Conservation (phyloP, 2,113 vertebrate genomes). For the Lepus timidus region DNA sequence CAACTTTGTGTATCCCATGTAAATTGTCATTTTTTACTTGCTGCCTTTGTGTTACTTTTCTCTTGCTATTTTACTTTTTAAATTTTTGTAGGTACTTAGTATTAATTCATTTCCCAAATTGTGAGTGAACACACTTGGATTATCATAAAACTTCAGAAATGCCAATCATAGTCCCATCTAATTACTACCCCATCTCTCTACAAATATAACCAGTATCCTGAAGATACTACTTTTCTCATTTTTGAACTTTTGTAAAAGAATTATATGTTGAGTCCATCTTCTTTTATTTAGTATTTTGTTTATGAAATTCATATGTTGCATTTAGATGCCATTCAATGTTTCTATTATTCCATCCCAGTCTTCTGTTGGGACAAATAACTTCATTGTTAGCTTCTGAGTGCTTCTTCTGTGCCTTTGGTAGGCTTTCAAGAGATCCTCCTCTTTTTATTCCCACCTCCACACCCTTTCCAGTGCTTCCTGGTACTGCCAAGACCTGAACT, state of each 20-base stretch:
- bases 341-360: background rate
- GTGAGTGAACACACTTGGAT: too few species aligned
- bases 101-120: background rate
- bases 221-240: constrained; percentile 5
- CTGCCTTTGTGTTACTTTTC: background rate
- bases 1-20: background rate
- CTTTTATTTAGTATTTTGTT: background rate
- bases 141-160: background rate
- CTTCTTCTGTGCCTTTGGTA: background rate
- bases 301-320: background rate
- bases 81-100: background rate
- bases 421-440: background rate
- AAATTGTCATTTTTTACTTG: constrained; percentile 1
- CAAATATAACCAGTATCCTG: background rate
- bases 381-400: background rate
- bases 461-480: background rate
- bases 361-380: background rate
- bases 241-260: background rate
- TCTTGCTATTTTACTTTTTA: background rate
- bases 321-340: background rate
- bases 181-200: background rate
- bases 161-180: background rate
- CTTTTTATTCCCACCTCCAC: background rate
- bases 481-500: background rate
- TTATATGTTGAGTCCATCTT: background rate